Evolutionary conservation across 2,797 vertebrate species (phyloP), one percentile per base, ranked within the genome.

Genomic region (Hippopotamyrus pictus): DNA sequence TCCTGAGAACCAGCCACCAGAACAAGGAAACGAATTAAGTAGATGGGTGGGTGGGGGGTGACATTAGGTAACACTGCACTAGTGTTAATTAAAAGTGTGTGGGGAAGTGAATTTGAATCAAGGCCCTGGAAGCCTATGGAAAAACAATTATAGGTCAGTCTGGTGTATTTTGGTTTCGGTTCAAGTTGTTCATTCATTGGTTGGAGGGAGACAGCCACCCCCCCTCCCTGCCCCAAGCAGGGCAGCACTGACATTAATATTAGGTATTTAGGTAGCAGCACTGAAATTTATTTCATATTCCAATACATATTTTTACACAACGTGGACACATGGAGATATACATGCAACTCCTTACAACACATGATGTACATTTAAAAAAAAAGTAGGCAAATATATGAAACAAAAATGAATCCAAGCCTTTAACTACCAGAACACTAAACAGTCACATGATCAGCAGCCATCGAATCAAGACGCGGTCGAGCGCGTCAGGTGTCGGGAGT

Each of bases 241-340:
- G 91, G 92, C 69, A 76, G 33, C 73, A 79, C 33, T 79, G 73
- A 79, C 7, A 79, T 79, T 79, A 79, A 44, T 92, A 90, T 90
- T 62, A 90, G 91, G 87, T 94, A 69, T 69, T 33, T 95, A 93
- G 94, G 95, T 96, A 96, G 92, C 73, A 79, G 73, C 73, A 79
- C 73, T 41, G 73, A 79, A 79, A 79, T 79, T 79, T 79, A 79
- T 79, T 82, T 82, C n/a, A 41, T 89, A 48, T 85, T 84, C 46
- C 62, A 59, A 41, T 84, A 62, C 88, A 89, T 44, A 89, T 37
- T 50, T 51, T 57, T 79, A 79, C 73, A 79, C 73, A 79, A 79
- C 6, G 37, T 79, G 82, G 44, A 69, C 82, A 89, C 79, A 89
- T 85, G n/a, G 29, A 79, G 44, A 54, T 51, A 89, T 69, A 89